Base-by-base conservation (phyloP, 2,113 vertebrate genomes). In the Etia nguti region DNA sequence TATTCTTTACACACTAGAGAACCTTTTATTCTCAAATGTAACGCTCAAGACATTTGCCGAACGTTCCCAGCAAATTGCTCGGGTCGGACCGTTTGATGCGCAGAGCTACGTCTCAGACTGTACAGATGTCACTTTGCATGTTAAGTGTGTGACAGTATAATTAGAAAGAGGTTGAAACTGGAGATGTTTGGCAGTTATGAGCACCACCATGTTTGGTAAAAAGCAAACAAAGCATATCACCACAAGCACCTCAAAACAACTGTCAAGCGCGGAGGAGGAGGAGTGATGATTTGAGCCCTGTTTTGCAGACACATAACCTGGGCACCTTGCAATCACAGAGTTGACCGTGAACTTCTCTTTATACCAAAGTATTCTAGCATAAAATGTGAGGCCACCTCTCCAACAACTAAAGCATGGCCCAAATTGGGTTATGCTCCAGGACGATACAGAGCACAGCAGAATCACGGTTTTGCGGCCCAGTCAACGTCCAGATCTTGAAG, bases 31-130 rank as follows among this genome's bases (percentile, higher is more conserved):
- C 38, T 43, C 65, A 70, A 70, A 16, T 70, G n/a, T 43, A 43
- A 43, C 1, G 3, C n/a, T 0, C 36, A 43, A 70, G 38, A 41
- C 65, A 70, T 41, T 41, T 70, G 65, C 38, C n/a, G 5, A 9
- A 43, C 5, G 20, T 43, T 70, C 36, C 22, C 65, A 43, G n/a
- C 65, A 70, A 70, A 70, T 70, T 70, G n/a, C n/a, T 15, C n/a
- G 3, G 0, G 38, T 70, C 1, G n/a, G n/a, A 70, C n/a, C 5
- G 12, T 70, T 22, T 0, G 8, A 70, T 43, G 3, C 2, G 2
- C 38, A 43, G 65, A 26, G 65, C 65, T 70, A 70, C 62, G 43
- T 24, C 65, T 70, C 65, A 43, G 36, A 43, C 7, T 1, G n/a
- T 15, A 6, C 36, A 41, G 20, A 8, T 65, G 20, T 38, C 4